Conservation (phyloP, 2,113 vertebrate genomes). For the Gallinago undulata region DNA sequence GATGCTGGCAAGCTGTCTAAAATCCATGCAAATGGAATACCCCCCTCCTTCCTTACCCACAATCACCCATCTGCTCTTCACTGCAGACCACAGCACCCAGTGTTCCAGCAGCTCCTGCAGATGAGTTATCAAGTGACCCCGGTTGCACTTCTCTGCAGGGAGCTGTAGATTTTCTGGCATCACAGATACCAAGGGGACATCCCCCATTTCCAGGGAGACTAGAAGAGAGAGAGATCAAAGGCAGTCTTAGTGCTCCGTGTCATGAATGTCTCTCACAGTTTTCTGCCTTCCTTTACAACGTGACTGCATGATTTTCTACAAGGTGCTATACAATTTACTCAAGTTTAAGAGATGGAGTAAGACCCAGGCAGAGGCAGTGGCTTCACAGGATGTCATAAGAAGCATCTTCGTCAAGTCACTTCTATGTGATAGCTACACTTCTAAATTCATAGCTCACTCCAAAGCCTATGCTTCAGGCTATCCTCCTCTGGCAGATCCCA, state of each 20-base stretch:
- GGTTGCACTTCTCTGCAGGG: slow-evolving; percentile 51
- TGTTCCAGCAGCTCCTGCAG: slow-evolving; percentile 86
- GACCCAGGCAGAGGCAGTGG: background rate
- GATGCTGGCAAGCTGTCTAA: background rate
- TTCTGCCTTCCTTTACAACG: background rate
- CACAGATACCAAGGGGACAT: slow-evolving; percentile 86
- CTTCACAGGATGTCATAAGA: background rate
- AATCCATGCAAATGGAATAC: background rate
- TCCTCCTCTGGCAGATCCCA: background rate
- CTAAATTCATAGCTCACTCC: background rate
- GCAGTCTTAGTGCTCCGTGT: background rate
- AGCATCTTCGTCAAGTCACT: background rate
- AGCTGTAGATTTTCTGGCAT: slow-evolving; percentile 73
- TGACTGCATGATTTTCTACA: background rate
- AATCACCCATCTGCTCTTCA: slow-evolving; percentile 85
- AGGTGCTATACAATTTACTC: background rate
- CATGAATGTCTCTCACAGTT: background rate
- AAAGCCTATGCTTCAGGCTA: background rate
- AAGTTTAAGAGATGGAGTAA: background rate
- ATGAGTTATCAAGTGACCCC: slow-evolving; percentile 83
- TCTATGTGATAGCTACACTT: background rate
- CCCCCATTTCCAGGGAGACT: slow-evolving; percentile 77
- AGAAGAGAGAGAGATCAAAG: slow-evolving; percentile 8
- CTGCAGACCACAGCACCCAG: slow-evolving; percentile 86
- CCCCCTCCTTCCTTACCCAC: slow-evolving; percentile 78